These are phyloP conservation scores for Sturnus vulgaris DNA, from an alignment of 2,113 vertebrate species.

Conservation along the genomic window DNA sequence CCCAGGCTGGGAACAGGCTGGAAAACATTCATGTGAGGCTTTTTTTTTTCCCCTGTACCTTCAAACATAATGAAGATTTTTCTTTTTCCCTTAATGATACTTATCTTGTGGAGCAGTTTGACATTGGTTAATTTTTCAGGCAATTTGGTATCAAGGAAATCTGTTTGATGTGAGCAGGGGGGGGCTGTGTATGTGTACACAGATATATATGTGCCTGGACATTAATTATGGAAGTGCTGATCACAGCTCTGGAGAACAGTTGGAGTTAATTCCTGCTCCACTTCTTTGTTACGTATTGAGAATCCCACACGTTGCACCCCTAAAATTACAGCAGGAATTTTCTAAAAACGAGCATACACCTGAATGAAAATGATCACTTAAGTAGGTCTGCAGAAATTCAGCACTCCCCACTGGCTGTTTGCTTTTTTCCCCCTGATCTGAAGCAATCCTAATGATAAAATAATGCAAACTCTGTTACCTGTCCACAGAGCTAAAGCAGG, in stretches of 20 bases:
- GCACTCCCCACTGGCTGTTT: neutral
- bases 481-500: neutral
- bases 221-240: slow-evolving; percentile 42
- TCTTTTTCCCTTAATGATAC: slow-evolving; percentile 33
- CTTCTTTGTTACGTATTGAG: neutral
- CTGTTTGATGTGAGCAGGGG: slow-evolving; percentile 19
- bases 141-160: slow-evolving; percentile 44
- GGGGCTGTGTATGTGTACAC: neutral
- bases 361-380: neutral
- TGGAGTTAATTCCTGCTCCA: slow-evolving; percentile 7
- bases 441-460: neutral
- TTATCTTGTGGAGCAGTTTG: slow-evolving; percentile 43
- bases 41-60: neutral
- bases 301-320: neutral
- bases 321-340: neutral
- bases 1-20: neutral
- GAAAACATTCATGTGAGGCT: neutral
- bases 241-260: slow-evolving; percentile 4
- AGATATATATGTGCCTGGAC: neutral
- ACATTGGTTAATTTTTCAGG: slow-evolving; percentile 42
- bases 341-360: neutral
- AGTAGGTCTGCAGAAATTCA: neutral
- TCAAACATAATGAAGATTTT: slow-evolving; percentile 18
- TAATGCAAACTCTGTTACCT: neutral
- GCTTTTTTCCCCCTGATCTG: neutral